Base-by-base conservation (phyloP, 92 coral and sea anemone genomes). In the Galaxea fascicularis region DNA sequence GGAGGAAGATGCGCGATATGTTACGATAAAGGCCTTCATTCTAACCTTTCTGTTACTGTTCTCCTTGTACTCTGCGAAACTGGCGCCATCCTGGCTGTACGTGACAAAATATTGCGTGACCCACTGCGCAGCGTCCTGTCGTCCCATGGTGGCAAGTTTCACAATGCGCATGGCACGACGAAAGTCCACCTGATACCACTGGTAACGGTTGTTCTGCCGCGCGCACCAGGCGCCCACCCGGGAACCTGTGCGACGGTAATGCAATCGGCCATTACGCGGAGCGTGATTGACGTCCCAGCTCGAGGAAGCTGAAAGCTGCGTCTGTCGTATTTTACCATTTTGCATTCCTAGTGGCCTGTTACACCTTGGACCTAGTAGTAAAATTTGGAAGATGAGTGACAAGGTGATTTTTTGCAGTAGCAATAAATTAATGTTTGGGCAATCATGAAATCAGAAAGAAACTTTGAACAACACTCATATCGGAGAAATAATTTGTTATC, bases 121-220 rank as follows among this genome's bases (percentile, higher is more conserved):
- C 96, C 96, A 93, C 53, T 93, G 92, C 4, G 72, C 82, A 12
- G 75, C 71, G 46, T 90, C 95, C 22, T 82, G 80, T 45, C 93
- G 59, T 45, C 91, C 93, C 56, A 88, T 93, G 0, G 91, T 91
- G 26, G 89, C 81, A 4, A 91, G 60, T 78, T 80, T 91, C 18
- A 73, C 75, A 26, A 91, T 63, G 10, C 95, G 87, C 65, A 79
- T 80, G 53, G 92, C 85, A 0, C 76, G 87, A 39, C 66, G 29
- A 77, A 88, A 85, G 82, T 91, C 95, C 60, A 91, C 76, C 88
- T 88, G 88, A 77, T 67, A 76, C 90, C 90, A 91, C 82, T 91
- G 92, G 82, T 88, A 77, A 8, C 88, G 95, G 25, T 76, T 82
- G 82, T 91, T 91, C 54, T 85, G 80, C 17, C 70, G 78, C 17